Evolutionary conservation across 2,113 vertebrate species (phyloP), one percentile per base, ranked within the genome.

Genomic region (Triplophysa rosa): DNA sequence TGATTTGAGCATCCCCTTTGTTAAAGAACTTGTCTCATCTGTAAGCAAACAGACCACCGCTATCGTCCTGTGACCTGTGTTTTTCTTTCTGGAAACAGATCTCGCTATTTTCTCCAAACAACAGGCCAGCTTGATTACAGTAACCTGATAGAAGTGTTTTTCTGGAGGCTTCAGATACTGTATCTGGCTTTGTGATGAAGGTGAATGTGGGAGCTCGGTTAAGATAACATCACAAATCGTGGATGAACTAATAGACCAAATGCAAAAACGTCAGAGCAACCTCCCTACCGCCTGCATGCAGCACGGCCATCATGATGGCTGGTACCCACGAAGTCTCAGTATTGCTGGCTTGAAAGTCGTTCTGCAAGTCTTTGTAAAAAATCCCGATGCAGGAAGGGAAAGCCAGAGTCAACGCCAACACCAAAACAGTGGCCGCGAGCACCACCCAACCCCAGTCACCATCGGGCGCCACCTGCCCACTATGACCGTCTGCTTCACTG

Each of bases 301-400:
- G 87, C 81, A 93, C 89, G 0, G 93, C 93, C 4, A 87, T 91
- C 89, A 93, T 89, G 81, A 96, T 93, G 81, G 95, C 95, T 0
- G 94, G 94, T 70, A 95, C 93, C 95, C 94, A 95, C 0, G 95
- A 95, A 0, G 91, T 95, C 84, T 95, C 87, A 0, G 93, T 94
- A 77, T 95, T 96, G 91, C 88, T 93, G 77, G 94, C 91, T 9
- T 91, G 88, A 84, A 96, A 96, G 59, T 95, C 93, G 0, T 0
- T 87, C 89, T 95, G 94, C 49, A 96, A 91, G 6, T 95, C 93
- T 0, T 86, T 93, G 91, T 95, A 96, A 89, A 95, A 95, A 84
- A 96, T 79, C 0, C 95, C 94, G 0, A 93, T 82, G 82, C 94
- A 95, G 0, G 86, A 71, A 4, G 95, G 90, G 86, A 95, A 95